Percentiles rank a stretch among this genome's conserved stretches.
Evolutionary conservation across 2,888 invertebrate genomes (phyloP).

Genomic region (Pheosia gnoma): DNA sequence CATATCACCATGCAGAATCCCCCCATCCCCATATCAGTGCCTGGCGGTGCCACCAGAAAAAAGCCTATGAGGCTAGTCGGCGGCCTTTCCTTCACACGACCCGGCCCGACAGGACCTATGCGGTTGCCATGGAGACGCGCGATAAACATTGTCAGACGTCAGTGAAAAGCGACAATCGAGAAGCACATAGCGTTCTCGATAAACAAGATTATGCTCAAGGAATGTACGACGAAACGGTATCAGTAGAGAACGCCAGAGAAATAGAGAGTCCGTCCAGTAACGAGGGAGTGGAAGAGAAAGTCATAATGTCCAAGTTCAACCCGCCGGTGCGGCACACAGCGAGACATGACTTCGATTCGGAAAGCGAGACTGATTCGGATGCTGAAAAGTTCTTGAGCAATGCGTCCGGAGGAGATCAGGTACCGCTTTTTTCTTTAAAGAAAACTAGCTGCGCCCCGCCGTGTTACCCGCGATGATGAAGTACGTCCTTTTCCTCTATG

Average conservation of each 20-base stretch:
- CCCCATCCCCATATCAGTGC: conserved; percentile 33
- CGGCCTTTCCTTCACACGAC: conserved; percentile 50
- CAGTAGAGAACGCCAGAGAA: conserved; percentile 83
- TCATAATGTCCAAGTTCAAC: conserved; percentile 75
- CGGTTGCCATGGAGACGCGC: conserved; percentile 72
- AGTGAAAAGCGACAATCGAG: conserved; percentile 43
- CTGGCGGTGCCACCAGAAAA: conserved; percentile 47
- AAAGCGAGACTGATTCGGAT: conserved; percentile 70
- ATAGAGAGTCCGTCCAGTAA: conserved; percentile 77
- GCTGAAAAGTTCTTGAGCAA: conserved; percentile 64
- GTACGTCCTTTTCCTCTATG: too few species aligned
- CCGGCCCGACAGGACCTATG: conserved; percentile 48
- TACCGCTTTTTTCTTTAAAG: conserved; percentile 28
- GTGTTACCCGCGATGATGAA: too few species aligned
- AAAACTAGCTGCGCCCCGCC: too few species aligned
- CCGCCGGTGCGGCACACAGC: conserved; percentile 74
- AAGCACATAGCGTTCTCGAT: conserved; percentile 19
- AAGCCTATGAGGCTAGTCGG: conserved; percentile 14
- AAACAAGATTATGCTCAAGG: conserved; percentile 30
- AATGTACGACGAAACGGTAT: conserved; percentile 85
- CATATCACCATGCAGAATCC: not conserved
- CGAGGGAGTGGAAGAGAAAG: conserved; percentile 59
- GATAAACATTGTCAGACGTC: conserved; percentile 80
- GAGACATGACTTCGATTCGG: conserved; percentile 75
- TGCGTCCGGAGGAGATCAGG: conserved; percentile 63